These are phyloP conservation scores for Drosophila neutralis DNA, from an alignment of 2,888 invertebrate genomes.

Conservation along the genomic window DNA sequence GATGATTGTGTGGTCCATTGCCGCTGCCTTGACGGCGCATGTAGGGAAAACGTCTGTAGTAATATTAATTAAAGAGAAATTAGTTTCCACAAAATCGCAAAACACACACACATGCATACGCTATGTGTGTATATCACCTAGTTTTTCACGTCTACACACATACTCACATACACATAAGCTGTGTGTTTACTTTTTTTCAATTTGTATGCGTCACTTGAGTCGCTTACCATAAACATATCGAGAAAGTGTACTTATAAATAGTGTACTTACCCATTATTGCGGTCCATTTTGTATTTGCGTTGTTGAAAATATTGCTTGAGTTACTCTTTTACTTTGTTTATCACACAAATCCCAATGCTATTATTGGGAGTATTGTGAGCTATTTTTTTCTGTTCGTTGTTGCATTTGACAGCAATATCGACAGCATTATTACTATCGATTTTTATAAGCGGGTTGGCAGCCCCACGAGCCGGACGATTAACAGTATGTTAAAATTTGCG, in stretches of 20 bases:
- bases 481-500: not conserved
- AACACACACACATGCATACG: slow-evolving; percentile 1
- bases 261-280: slow-evolving; percentile 81
- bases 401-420: slow-evolving; percentile 49
- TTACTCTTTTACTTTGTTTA: slow-evolving; percentile 59
- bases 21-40: slow-evolving; percentile 82
- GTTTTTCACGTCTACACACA: slow-evolving; percentile 17
- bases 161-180: slow-evolving; percentile 12
- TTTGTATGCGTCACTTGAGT: slow-evolving; percentile 51
- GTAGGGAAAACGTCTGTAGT: slow-evolving; percentile 80
- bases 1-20: slow-evolving; percentile 71
- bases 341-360: slow-evolving; percentile 59
- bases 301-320: slow-evolving; percentile 39
- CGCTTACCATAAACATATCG: slow-evolving; percentile 12
- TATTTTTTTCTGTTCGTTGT: slow-evolving; percentile 55
- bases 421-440: slow-evolving; percentile 13
- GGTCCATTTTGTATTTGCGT: slow-evolving; percentile 76
- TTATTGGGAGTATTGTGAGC: slow-evolving; percentile 57
- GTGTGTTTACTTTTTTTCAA: slow-evolving; percentile 56
- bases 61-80: slow-evolving; percentile 21
- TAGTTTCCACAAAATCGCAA: slow-evolving; percentile 20
- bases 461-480: slow-evolving; percentile 1
- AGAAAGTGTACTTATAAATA: not conserved
- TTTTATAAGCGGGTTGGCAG: slow-evolving; percentile 22
- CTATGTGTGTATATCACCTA: slow-evolving; percentile 21